Evolutionary conservation across 2,797 vertebrate species (phyloP).

Genomic region (Protosalanx chinensis): DNA sequence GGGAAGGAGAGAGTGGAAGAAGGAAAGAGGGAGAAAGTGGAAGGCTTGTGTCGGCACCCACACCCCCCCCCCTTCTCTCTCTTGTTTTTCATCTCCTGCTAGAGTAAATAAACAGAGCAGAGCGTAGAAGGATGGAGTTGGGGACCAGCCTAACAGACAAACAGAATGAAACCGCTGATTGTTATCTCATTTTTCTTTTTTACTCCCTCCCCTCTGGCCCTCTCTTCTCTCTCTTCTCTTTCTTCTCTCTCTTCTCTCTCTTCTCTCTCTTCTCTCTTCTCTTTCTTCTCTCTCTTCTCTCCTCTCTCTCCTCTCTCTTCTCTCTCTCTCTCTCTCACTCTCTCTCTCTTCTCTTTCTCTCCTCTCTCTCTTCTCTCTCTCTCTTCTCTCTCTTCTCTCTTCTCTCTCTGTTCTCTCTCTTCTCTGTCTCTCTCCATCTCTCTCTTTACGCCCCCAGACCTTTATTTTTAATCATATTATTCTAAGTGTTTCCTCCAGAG

Average conservation of each 20-base stretch:
- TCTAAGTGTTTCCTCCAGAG: slow-evolving; percentile 45
- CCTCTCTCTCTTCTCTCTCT: no score
- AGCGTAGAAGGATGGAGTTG: background rate
- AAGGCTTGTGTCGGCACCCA: slow-evolving; percentile 44
- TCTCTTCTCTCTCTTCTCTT: slow-evolving; percentile 12
- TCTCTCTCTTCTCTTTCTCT: no score
- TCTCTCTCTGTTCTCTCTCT: no score
- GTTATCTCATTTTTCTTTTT: slow-evolving; percentile 7
- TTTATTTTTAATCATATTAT: slow-evolving; percentile 40
- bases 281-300: no score
- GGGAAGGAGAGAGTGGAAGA: slow-evolving; percentile 26
- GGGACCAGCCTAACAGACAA: background rate
- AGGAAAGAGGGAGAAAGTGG: slow-evolving; percentile 29
- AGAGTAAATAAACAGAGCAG: slow-evolving; percentile 6
- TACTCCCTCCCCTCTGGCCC: background rate
- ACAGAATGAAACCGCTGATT: background rate
- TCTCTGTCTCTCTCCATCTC: no score
- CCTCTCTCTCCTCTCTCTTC: no score
- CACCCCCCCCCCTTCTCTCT: slow-evolving; percentile 10
- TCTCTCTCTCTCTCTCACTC: no score
- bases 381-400: no score
- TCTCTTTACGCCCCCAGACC: background rate
- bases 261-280: no score
- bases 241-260: background rate
- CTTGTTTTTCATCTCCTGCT: slow-evolving; percentile 36